A percentile compares a stretch with the other conserved stretches of the same genome.
These are phyloP conservation scores for Lepisosteus oculatus DNA, from an alignment of 2,113 vertebrate genomes.

Conservation along the genomic window DNA sequence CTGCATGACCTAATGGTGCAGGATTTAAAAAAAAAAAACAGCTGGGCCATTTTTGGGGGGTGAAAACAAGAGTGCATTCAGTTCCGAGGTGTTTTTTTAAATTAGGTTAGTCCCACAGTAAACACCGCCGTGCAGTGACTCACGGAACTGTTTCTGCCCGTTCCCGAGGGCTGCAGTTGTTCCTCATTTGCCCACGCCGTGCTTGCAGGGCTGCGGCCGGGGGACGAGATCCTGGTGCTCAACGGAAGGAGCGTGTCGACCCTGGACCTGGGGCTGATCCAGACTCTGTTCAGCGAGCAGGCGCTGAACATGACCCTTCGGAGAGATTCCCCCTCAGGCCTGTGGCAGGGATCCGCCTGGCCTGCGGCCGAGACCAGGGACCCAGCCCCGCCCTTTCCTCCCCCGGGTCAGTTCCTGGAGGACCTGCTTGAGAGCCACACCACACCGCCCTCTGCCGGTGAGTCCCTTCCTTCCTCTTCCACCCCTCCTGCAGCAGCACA, in stretches of 20 bases:
- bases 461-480: slow-evolving; percentile 14
- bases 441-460: slow-evolving; percentile 80
- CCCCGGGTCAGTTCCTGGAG: slow-evolving; percentile 63
- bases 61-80: not conserved
- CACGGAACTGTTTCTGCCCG: not conserved
- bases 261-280: slow-evolving; percentile 83
- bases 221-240: slow-evolving; percentile 84
- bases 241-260: slow-evolving; percentile 77
- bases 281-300: slow-evolving; percentile 79
- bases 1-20: too few species aligned
- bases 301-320: slow-evolving; percentile 74
- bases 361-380: slow-evolving; percentile 35
- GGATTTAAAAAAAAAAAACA: not conserved
- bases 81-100: not conserved
- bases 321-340: slow-evolving; percentile 50
- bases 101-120: not conserved
- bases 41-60: not conserved
- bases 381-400: slow-evolving; percentile 45
- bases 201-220: slow-evolving; percentile 73
- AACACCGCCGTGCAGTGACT: too few species aligned
- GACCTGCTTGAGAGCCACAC: slow-evolving; percentile 74
- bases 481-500: too few species aligned
- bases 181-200: not conserved
- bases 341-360: slow-evolving; percentile 38
- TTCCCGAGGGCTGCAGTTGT: not conserved